phyloP scores from a whole-genome alignment of 1,140 invertebrate genomes.

The Gryllus bimaculatus region DNA sequence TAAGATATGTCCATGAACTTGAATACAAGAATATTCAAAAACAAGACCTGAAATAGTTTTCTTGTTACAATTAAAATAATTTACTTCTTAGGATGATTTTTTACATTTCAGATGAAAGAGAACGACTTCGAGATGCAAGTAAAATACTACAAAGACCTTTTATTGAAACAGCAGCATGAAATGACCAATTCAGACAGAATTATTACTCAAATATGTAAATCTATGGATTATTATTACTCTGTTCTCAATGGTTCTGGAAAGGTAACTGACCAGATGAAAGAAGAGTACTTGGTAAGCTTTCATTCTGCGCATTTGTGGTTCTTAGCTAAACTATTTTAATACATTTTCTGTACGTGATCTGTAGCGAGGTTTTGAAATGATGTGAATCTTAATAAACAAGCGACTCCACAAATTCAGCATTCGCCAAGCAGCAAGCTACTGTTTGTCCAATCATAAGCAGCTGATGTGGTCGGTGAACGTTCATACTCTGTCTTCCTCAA shows the following conservation, averaged over 20 bases:
- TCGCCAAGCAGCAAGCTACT: too few species aligned
- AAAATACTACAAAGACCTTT: conserved; percentile 7
- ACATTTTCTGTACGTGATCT: too few species aligned
- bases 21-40: background rate
- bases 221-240: conserved; percentile 10
- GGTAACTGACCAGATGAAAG: conserved; percentile 2
- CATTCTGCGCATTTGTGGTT: background rate
- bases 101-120: background rate
- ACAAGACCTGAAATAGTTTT: background rate
- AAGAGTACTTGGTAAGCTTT: conserved; percentile 10
- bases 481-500: too few species aligned
- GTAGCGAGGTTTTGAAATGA: too few species aligned
- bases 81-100: too few species aligned
- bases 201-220: conserved; percentile 7
- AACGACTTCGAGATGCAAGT: background rate
- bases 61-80: background rate
- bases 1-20: background rate
- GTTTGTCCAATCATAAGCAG: too few species aligned
- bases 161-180: background rate
- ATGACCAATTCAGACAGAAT: conserved; percentile 9
- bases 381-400: too few species aligned
- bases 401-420: too few species aligned
- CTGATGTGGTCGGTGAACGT: too few species aligned
- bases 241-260: background rate
- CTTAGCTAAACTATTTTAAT: too few species aligned